Evolutionary conservation across 2,113 vertebrate species (phyloP), one percentile per base, ranked within the genome.

Genomic region (Sinocyclocheilus grahami): DNA sequence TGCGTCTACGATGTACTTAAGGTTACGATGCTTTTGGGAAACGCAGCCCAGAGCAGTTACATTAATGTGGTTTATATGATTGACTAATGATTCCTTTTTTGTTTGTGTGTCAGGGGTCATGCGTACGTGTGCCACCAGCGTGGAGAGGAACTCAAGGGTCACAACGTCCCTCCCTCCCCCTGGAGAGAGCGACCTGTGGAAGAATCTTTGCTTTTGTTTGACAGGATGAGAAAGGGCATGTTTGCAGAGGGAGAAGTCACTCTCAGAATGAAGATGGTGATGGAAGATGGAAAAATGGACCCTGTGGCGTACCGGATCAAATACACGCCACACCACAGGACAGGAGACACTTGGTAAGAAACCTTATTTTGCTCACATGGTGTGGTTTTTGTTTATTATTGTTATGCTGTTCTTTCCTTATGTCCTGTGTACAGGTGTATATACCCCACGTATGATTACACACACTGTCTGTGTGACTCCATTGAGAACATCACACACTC

Each of bases 241-340:
- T 98, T 97, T 91, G 94, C 94, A 0, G 98, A 99, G 84, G 98
- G 97, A 0, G 97, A 99, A 91, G 97, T 93, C 18, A 99, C 97
- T 0, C 94, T 99, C 84, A 91, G 98, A 82, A 99, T 99, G 98
- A 99, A 97, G 91, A 92, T 97, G 92, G 94, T 98, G 72, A 99
- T 99, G 98, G 98, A 99, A 83, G 98, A 99, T 3, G 98, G 98
- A 78, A 99, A 99, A 93, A 95, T 97, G 97, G 98, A 99, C 87
- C 98, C 98, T 0, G 97, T 99, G 12, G 98, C 98, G 0, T 99
- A 99, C 90, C 95, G 98, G 0, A 95, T 99, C 91, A 99, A 99
- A 90, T 99, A 98, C 86, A 99, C 96, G 0, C 91, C 97, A 0
- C 98, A 99, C 86, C 98, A 99, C 90, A 95, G 97, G 72, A 97